Evolutionary conservation across 2,888 invertebrate genomes (phyloP), one percentile per base, ranked within the genome.

Genomic region (Loripinus fragilis): DNA sequence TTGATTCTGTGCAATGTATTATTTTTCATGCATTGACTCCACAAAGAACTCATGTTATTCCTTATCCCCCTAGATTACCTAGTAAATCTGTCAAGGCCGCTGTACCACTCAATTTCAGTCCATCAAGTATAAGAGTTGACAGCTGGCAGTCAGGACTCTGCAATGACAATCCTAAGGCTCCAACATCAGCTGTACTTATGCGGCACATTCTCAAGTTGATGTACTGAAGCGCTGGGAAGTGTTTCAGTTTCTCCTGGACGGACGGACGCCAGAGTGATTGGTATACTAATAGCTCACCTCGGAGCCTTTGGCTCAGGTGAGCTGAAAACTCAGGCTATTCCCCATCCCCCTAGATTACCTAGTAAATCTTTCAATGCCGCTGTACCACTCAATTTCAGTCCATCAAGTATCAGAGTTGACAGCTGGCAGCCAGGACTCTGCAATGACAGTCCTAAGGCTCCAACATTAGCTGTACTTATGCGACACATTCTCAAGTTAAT

Each of bases 351-450:
- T n/a, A 41, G 15, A 80, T 70, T 76, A 89, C 89, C 87, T 52
- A 86, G 66, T 25, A 90, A 45, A 25, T 69, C 66, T 52, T 87
- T 77, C 25, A 91, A 52, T 35, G 82, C 85, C 55, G 81, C 74
- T 17, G 87, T 90, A 10, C 83, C 83, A 8, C 90, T 81, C 28
- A 91, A 73, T 69, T 91, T 91, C 33, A 90, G 73, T 3, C 89
- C 89, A 81, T 91, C 90, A 23, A 91, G 74, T 8, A 90, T 85
- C 48, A 82, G 30, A 2, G 77, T 76, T 2, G 83, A 76, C 5
- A 86, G 41, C 74, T 67, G 41, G 50, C 23, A 45, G 41, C 23
- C 20, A 60, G 38, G 20, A 71, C 25, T 71, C 17, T 30, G 25
- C 17, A 48, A 15, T 38, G 48, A 68, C 45, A 71, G 68, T 50